These are phyloP conservation scores for Botia kubotai DNA, from an alignment of 2,797 vertebrate genomes.

Conservation along the genomic window DNA sequence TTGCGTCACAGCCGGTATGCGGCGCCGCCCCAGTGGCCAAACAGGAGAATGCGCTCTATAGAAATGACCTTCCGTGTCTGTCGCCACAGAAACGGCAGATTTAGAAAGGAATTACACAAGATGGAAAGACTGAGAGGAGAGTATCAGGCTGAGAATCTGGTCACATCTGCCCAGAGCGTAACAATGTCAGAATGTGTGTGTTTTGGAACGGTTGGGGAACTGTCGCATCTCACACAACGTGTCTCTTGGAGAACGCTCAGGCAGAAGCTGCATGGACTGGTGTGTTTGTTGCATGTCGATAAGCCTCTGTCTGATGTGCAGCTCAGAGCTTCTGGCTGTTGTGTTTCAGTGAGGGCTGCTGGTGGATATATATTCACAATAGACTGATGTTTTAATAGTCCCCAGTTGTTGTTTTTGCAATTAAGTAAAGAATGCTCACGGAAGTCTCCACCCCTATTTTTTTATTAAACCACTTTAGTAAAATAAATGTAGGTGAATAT, in stretches of 20 bases:
- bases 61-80: conserved; percentile 56
- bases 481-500: too few relatives aligned
- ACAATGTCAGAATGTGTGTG: conserved; percentile 47
- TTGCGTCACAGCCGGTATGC: neutral
- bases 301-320: conserved; percentile 7
- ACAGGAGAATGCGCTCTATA: neutral
- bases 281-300: conserved; percentile 25
- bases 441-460: too few relatives aligned
- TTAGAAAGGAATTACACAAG: conserved; percentile 28
- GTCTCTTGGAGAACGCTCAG: conserved; percentile 23
- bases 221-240: conserved; percentile 17
- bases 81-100: conserved; percentile 71
- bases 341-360: neutral
- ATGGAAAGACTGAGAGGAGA: conserved; percentile 47
- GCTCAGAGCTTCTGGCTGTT: conserved; percentile 13
- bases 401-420: too few relatives aligned
- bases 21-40: conserved; percentile 2
- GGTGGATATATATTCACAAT: neutral
- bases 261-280: conserved; percentile 13
- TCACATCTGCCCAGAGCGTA: conserved; percentile 41
- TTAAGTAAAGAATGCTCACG: too few relatives aligned
- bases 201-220: conserved; percentile 27
- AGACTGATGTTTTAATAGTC: too few relatives aligned
- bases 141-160: conserved; percentile 36
- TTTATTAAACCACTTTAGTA: too few relatives aligned